phyloP scores from a whole-genome alignment of 2,797 vertebrate genomes.

The Typhlichthys subterraneus region DNA sequence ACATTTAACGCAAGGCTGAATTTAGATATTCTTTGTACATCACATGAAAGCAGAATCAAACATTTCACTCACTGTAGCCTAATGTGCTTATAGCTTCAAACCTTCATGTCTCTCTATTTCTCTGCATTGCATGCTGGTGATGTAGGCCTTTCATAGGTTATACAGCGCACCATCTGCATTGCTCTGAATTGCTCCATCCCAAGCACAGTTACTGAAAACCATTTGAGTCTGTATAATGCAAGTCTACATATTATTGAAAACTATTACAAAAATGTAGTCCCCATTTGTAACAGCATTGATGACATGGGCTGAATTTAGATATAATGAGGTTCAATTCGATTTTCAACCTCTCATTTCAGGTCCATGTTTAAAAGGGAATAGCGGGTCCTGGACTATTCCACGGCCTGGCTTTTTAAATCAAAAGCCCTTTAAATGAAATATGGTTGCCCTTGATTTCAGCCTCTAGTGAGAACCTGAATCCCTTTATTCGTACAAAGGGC shows the following conservation, averaged over 20 bases:
- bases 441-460: conserved; percentile 59
- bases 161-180: conserved; percentile 60
- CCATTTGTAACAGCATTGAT: conserved; percentile 54
- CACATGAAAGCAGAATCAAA: neutral
- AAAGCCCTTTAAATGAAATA: conserved; percentile 44
- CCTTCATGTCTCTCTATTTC: conserved; percentile 21
- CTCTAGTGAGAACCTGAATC: conserved; percentile 27
- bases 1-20: neutral
- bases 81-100: neutral
- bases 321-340: conserved; percentile 32
- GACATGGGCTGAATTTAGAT: conserved; percentile 42
- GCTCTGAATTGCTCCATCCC: conserved; percentile 56
- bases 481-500: conserved; percentile 61
- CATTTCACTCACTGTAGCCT: neutral
- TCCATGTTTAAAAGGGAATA: conserved; percentile 51
- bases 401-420: conserved; percentile 41
- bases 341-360: conserved; percentile 23
- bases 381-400: conserved; percentile 56
- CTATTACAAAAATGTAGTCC: conserved; percentile 14
- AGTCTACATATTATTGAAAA: conserved; percentile 36
- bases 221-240: conserved; percentile 52
- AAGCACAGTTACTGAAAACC: conserved; percentile 63
- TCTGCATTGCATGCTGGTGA: conserved; percentile 2
- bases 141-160: no score
- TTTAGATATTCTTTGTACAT: conserved; percentile 2